Conservation (phyloP, 2,888 invertebrate genomes). For the Argyra leucocephala region DNA sequence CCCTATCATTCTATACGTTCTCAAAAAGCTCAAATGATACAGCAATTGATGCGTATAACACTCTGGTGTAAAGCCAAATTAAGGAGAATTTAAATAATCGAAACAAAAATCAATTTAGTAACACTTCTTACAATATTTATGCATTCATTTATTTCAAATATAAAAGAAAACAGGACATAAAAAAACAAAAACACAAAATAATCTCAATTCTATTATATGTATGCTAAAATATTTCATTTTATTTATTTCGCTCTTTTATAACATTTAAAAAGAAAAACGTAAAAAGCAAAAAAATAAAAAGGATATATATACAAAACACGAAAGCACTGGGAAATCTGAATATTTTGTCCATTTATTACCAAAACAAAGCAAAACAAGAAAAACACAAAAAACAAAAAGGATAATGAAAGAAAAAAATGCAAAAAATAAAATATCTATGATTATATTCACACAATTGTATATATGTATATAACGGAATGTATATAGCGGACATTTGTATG, state of each 20-base stretch:
- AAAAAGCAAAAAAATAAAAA: not conserved
- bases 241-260: not conserved
- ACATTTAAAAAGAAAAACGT: not conserved
- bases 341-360: not conserved
- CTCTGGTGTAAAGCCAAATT: no score
- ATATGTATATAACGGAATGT: no score
- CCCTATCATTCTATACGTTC: no score
- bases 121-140: no score
- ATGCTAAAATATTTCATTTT: not conserved
- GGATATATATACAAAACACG: not conserved
- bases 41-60: no score
- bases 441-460: not conserved
- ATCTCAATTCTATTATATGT: not conserved
- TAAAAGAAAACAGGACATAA: not conserved
- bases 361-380: no score
- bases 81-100: no score
- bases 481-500: no score
- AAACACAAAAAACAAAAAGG: not conserved
- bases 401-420: no score
- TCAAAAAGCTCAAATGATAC: no score
- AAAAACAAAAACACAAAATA: not conserved
- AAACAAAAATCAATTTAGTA: no score
- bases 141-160: no score
- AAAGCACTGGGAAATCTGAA: not conserved
- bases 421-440: not conserved